A percentile compares a stretch with the other conserved stretches of the same genome.
These are phyloP conservation scores for Drosophila atripex DNA, from an alignment of 2,888 invertebrate genomes.

Conservation along the genomic window DNA sequence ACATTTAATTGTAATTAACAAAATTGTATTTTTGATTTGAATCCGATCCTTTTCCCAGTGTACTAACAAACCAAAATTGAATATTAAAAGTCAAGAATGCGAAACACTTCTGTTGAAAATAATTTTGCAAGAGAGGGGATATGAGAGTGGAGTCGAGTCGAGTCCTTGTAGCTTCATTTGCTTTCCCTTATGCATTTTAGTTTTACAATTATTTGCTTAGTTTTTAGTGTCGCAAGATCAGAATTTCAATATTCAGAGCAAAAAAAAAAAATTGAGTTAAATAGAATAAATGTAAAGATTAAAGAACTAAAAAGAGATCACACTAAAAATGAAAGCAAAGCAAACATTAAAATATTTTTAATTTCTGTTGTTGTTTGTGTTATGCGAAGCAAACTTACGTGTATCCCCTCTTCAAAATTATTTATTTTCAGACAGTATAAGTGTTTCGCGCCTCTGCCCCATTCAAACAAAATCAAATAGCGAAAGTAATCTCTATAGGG, in stretches of 20 bases:
- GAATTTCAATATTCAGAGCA: neutral
- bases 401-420: conserved; percentile 84
- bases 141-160: conserved; percentile 69
- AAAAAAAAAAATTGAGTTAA: conserved; percentile 9
- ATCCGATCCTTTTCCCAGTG: conserved; percentile 20
- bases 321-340: conserved; percentile 44
- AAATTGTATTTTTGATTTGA: conserved; percentile 11
- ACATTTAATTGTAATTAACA: neutral
- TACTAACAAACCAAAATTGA: conserved; percentile 5
- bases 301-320: conserved; percentile 11
- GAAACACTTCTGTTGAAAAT: conserved; percentile 58
- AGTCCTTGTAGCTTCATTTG: conserved; percentile 37
- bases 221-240: conserved; percentile 59
- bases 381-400: conserved; percentile 81
- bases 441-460: conserved; percentile 74
- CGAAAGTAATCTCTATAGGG: conserved; percentile 51
- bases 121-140: conserved; percentile 81
- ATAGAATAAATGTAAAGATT: conserved; percentile 3
- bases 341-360: conserved; percentile 68
- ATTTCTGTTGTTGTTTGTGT: conserved; percentile 70
- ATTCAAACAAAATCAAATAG: conserved; percentile 35
- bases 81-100: conserved; percentile 14
- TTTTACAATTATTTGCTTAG: conserved; percentile 51
- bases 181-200: conserved; percentile 47
- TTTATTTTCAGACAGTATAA: conserved; percentile 82